These are phyloP conservation scores for Bryconaethiops microstoma DNA, from an alignment of 2,797 vertebrate genomes.

Conservation along the genomic window DNA sequence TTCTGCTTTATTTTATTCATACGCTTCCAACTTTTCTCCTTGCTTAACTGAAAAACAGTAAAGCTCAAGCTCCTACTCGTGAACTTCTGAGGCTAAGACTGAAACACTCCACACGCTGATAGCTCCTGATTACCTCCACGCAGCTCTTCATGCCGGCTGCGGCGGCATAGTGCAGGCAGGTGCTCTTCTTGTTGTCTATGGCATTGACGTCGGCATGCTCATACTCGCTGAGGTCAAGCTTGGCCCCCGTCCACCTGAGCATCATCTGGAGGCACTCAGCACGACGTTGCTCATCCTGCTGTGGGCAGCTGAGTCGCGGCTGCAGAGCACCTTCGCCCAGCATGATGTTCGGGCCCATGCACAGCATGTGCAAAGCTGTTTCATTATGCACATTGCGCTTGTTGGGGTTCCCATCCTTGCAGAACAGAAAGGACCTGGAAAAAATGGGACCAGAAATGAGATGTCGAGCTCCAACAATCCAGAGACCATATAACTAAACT, in stretches of 20 bases:
- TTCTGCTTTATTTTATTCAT: too few relatives aligned
- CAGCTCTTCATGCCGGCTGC: constrained; percentile 96
- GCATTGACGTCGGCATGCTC: constrained; percentile 91
- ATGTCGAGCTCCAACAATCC: background rate
- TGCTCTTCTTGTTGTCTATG: constrained; percentile 94
- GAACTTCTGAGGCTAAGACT: background rate
- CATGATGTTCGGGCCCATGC: constrained; percentile 96
- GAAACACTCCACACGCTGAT: background rate
- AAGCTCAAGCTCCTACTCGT: background rate
- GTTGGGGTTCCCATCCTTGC: constrained; percentile 97
- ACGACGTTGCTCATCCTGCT: constrained; percentile 87
- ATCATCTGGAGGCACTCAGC: constrained; percentile 91
- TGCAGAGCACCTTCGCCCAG: constrained; percentile 89
- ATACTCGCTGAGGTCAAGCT: constrained; percentile 93
- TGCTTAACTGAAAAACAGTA: too few relatives aligned
- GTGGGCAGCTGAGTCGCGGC: constrained; percentile 84
- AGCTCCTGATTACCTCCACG: constrained; percentile 82
- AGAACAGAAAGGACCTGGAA: constrained; percentile 89
- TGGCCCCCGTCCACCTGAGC: constrained; percentile 94
- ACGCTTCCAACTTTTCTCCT: too few relatives aligned
- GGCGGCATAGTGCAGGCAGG: constrained; percentile 93
- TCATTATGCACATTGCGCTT: constrained; percentile 97
- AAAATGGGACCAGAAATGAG: constrained; percentile 8
- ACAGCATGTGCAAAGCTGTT: constrained; percentile 93
- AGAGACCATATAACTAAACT: background rate